phyloP scores from a whole-genome alignment of 2,113 vertebrate genomes.

The Pandion haliaetus region DNA sequence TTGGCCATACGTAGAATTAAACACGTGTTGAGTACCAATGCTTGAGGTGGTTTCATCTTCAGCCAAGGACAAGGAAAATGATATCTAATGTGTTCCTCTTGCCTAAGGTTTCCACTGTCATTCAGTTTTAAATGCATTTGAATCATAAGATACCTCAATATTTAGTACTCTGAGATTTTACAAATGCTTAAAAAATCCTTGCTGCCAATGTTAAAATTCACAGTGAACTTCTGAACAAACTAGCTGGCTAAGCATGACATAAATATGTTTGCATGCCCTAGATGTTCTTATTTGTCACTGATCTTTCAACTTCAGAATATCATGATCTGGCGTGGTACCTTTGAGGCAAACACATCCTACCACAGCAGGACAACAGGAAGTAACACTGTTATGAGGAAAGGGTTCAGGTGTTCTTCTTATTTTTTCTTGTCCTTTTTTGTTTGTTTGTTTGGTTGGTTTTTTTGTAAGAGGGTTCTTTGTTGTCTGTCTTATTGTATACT shows the following conservation, averaged over 20 bases:
- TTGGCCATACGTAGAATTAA: not conserved
- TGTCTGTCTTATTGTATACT: not conserved
- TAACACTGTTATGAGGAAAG: not conserved
- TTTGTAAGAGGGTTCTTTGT: not conserved
- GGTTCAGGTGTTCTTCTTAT: not conserved
- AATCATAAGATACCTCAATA: not conserved
- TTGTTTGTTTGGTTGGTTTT: fast-evolving
- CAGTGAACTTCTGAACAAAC: not conserved
- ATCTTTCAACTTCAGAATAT: not conserved
- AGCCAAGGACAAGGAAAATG: not conserved
- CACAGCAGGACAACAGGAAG: not conserved
- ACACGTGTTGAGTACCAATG: not conserved
- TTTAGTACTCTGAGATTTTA: not conserved
- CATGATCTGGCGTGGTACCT: not conserved
- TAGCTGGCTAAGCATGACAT: not conserved
- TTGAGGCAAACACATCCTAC: not conserved
- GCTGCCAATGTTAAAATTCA: not conserved
- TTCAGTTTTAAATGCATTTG: not conserved
- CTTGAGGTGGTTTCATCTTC: not conserved
- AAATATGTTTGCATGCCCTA: not conserved
- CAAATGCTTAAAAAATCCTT: not conserved
- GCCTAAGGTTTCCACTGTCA: not conserved
- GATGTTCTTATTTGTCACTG: not conserved
- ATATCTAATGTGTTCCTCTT: not conserved
- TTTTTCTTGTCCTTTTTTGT: not conserved